These are phyloP conservation scores for Craseonycteris thonglongyai DNA, from an alignment of 2,113 vertebrate species.

Conservation along the genomic window DNA sequence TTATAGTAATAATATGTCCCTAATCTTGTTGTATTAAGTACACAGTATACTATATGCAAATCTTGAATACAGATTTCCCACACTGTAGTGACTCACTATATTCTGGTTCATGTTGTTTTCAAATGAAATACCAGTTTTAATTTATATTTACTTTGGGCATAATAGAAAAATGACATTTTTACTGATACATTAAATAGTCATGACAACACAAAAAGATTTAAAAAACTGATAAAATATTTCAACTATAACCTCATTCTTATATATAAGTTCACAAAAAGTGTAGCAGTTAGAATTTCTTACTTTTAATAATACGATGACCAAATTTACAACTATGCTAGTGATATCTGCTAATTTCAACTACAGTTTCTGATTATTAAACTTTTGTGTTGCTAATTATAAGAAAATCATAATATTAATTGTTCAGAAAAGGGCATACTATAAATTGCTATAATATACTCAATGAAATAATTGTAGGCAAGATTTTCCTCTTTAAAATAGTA, in stretches of 20 bases:
- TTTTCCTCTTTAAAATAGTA: not conserved
- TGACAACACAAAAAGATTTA: not conserved
- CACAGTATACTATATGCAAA: not conserved
- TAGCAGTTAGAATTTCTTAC: not conserved
- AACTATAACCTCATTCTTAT: not conserved
- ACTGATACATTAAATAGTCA: not conserved
- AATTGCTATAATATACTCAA: not conserved
- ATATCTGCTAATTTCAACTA: constrained; percentile 29
- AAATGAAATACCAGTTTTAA: not conserved
- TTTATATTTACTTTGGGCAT: not conserved
- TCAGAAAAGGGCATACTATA: not conserved
- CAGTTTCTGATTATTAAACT: constrained; percentile 25
- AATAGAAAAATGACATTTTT: not conserved
- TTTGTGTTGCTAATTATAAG: not conserved
- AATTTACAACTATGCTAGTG: not conserved
- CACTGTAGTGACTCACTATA: not conserved
- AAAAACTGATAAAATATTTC: not conserved
- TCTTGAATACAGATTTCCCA: not conserved
- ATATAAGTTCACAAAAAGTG: not conserved
- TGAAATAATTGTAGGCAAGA: not conserved
- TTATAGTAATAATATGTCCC: not conserved
- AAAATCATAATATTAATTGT: not conserved
- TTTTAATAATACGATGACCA: constrained; percentile 24
- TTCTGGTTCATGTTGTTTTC: not conserved
- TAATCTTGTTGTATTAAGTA: not conserved